Percentiles rank a stretch among this genome's conserved stretches.
These are phyloP conservation scores for Drosophila pachea DNA, from an alignment of 1,140 invertebrate genomes.

Conservation along the genomic window DNA sequence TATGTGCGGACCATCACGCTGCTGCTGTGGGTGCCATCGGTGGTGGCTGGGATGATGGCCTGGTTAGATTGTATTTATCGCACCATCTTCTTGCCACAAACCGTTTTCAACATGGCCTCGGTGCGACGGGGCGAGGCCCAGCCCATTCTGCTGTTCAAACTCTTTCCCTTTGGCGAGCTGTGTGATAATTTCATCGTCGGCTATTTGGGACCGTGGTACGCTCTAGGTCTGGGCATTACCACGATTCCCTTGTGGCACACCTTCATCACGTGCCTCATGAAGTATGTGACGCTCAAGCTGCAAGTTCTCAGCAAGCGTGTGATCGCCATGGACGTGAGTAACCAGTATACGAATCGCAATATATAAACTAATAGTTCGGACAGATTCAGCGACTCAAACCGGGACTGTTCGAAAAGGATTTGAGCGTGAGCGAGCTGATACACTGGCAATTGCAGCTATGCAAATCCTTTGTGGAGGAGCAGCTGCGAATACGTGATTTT, in stretches of 20 bases:
- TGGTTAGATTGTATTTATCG: slow-evolving; percentile 64
- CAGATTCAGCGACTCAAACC: slow-evolving; percentile 42
- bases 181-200: slow-evolving; percentile 62
- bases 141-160: slow-evolving; percentile 58
- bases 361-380: not conserved
- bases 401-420: not conserved
- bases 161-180: slow-evolving; percentile 64
- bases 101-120: slow-evolving; percentile 56
- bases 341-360: not conserved
- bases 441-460: slow-evolving; percentile 51
- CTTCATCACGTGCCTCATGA: slow-evolving; percentile 69
- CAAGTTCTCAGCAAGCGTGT: slow-evolving; percentile 52
- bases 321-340: slow-evolving; percentile 58
- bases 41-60: slow-evolving; percentile 61
- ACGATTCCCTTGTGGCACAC: slow-evolving; percentile 73
- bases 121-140: slow-evolving; percentile 51
- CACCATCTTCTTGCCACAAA: slow-evolving; percentile 54
- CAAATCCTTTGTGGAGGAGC: slow-evolving; percentile 50
- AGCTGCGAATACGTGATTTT: slow-evolving; percentile 50
- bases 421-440: slow-evolving; percentile 21
- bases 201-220: slow-evolving; percentile 62
- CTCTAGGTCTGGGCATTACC: slow-evolving; percentile 55
- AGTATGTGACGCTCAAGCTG: slow-evolving; percentile 58
- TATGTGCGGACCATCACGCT: slow-evolving; percentile 56
- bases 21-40: slow-evolving; percentile 58